Conservation (phyloP, 2,888 invertebrate species). For the Sepiola atlantica region DNA sequence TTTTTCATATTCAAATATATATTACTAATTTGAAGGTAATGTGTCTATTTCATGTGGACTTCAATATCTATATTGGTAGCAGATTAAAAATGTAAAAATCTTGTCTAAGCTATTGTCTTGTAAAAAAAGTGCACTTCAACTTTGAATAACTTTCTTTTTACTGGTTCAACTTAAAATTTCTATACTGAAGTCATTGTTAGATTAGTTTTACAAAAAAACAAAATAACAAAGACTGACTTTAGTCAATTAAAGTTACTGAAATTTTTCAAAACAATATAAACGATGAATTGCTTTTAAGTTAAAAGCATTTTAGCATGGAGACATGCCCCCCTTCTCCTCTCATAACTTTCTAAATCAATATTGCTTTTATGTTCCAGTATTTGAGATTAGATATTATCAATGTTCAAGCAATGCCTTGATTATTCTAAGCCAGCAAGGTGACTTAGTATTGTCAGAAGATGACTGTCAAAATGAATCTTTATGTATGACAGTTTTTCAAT, state of each 20-base stretch:
- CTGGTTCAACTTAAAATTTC: too few species aligned
- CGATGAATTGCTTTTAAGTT: background rate
- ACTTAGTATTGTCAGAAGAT: background rate
- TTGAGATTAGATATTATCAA: background rate
- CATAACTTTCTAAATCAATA: slow-evolving; percentile 32
- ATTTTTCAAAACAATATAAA: background rate
- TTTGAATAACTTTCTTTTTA: too few species aligned
- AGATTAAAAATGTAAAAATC: too few species aligned
- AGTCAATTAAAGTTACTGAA: background rate
- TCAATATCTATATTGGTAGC: too few species aligned
- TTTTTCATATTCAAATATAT: too few species aligned
- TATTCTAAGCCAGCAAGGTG: background rate
- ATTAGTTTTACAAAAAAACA: too few species aligned
- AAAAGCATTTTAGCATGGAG: background rate
- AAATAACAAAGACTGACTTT: background rate
- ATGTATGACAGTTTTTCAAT: background rate
- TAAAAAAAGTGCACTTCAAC: too few species aligned
- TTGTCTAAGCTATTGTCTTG: too few species aligned
- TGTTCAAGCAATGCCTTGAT: background rate
- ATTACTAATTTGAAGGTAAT: too few species aligned
- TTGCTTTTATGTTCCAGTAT: background rate
- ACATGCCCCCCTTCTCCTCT: background rate
- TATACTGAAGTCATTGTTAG: too few species aligned
- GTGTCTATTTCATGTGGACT: too few species aligned
- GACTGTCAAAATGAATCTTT: background rate